phyloP scores from a whole-genome alignment of 2,113 vertebrate genomes.

The Nyctibius bracteatus region DNA sequence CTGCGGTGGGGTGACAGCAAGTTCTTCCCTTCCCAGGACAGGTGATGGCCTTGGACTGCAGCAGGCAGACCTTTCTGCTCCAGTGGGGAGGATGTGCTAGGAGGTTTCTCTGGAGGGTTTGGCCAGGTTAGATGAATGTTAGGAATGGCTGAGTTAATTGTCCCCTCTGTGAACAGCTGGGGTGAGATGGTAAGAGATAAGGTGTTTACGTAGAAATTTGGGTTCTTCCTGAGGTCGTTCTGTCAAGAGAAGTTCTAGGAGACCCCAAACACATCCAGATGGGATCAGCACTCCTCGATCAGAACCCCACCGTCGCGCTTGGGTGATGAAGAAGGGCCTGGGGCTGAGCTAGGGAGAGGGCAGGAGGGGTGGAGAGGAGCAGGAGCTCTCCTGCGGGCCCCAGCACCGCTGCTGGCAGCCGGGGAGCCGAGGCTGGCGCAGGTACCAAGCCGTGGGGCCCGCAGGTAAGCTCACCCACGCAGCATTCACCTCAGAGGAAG shows the following conservation, averaged over 20 bases:
- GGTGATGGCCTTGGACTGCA: background rate
- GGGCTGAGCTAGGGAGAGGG: background rate
- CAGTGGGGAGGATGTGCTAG: background rate
- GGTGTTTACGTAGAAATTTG: accelerated
- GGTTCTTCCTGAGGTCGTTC: background rate
- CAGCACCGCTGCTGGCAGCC: background rate
- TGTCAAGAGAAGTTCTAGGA: background rate
- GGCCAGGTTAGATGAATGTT: accelerated
- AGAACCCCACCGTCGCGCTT: background rate
- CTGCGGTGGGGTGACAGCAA: background rate
- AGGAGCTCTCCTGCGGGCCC: accelerated
- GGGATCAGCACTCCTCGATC: accelerated
- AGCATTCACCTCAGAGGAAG: accelerated
- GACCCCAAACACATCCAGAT: accelerated
- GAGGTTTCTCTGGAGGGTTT: background rate
- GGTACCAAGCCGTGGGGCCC: background rate
- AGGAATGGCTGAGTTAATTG: background rate
- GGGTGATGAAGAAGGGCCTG: too few species aligned
- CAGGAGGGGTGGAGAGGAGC: background rate
- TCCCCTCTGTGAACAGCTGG: background rate
- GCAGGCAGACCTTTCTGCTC: background rate
- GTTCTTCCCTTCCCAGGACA: background rate
- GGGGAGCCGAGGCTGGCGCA: accelerated
- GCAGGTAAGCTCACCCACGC: accelerated
- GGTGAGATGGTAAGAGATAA: background rate